Evolutionary conservation across 2,888 invertebrate genomes (phyloP).

Genomic region (Ctena decussata): DNA sequence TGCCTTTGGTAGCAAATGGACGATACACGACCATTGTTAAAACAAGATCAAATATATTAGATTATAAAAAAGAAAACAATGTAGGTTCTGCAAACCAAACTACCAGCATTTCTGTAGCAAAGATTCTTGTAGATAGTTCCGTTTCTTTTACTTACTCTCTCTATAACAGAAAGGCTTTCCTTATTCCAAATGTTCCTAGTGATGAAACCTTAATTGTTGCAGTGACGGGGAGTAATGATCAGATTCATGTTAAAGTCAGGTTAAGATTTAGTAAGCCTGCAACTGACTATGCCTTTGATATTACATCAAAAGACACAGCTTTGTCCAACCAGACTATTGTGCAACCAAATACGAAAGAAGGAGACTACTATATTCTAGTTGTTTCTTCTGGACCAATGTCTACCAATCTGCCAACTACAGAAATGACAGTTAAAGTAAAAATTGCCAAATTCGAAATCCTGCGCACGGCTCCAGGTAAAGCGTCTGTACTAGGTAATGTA

Average conservation of each 20-base stretch:
- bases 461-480: conserved; percentile 7
- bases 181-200: conserved; percentile 21
- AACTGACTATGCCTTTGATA: conserved; percentile 43
- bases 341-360: conserved; percentile 30
- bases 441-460: conserved; percentile 50
- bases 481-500: conserved; percentile 6
- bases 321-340: conserved; percentile 24
- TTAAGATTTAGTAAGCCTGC: conserved; percentile 39
- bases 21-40: conserved; percentile 43
- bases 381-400: background rate
- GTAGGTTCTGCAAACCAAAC: conserved; percentile 6
- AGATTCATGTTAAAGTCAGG: conserved; percentile 15
- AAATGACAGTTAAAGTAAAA: conserved; percentile 21
- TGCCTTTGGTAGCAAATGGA: conserved; percentile 15
- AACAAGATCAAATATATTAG: conserved; percentile 46
- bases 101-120: conserved; percentile 7
- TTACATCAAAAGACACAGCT: conserved; percentile 25
- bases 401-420: background rate
- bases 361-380: conserved; percentile 44
- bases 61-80: conserved; percentile 42
- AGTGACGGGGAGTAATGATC: background rate
- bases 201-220: conserved; percentile 41
- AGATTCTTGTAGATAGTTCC: background rate
- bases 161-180: background rate
- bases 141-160: background rate